phyloP scores from a whole-genome alignment of 2,888 invertebrate genomes.

The Ametastegia equiseti region DNA sequence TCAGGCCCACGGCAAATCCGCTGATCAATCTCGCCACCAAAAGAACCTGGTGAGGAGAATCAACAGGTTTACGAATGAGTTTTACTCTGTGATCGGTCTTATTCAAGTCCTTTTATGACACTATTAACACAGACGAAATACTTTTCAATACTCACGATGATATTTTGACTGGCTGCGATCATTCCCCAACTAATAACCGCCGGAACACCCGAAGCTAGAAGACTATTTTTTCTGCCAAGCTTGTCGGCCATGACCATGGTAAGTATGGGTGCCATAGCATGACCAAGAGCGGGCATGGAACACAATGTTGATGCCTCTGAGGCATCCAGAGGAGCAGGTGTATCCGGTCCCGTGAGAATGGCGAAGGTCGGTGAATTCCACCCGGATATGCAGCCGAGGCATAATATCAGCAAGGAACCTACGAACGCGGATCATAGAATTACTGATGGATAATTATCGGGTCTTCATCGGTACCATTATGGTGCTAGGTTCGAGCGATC shows the following conservation, averaged over 20 bases:
- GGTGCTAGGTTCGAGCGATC: too few species aligned
- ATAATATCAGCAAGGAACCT: slow-evolving; percentile 46
- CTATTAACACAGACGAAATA: too few species aligned
- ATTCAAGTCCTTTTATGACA: background rate
- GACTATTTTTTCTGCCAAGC: slow-evolving; percentile 60
- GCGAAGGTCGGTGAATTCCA: slow-evolving; percentile 64
- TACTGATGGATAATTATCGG: background rate
- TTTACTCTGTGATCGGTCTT: background rate
- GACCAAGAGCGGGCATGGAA: slow-evolving; percentile 58
- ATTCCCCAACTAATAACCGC: slow-evolving; percentile 59
- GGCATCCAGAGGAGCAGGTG: slow-evolving; percentile 57
- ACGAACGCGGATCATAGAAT: background rate
- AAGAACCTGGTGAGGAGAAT: slow-evolving; percentile 56
- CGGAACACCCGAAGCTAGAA: slow-evolving; percentile 58
- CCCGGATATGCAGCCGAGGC: slow-evolving; percentile 59
- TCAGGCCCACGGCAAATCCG: slow-evolving; percentile 59
- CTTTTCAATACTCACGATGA: slow-evolving; percentile 61
- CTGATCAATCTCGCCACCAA: slow-evolving; percentile 60
- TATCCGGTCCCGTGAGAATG: slow-evolving; percentile 59
- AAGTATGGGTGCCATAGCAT: slow-evolving; percentile 57
- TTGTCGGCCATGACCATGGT: slow-evolving; percentile 58
- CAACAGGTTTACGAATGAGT: background rate
- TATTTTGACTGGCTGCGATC: slow-evolving; percentile 56
- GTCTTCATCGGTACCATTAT: slow-evolving; percentile 53
- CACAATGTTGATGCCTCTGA: slow-evolving; percentile 61